Base-by-base conservation (phyloP, 1,140 invertebrate species). In the Monochamus saltuarius region DNA sequence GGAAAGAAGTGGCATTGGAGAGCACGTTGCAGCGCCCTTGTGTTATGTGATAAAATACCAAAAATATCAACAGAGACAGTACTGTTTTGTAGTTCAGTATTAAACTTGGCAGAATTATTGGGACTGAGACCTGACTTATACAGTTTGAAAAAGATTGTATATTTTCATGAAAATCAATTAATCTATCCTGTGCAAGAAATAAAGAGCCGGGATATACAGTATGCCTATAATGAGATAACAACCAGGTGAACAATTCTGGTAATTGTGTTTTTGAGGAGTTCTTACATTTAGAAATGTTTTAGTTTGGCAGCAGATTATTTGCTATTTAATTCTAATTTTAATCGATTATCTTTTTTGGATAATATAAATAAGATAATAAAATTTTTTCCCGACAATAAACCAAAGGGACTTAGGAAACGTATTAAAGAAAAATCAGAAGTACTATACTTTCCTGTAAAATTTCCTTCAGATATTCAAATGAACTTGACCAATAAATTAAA, bases 1-100 rank as follows among this genome's bases (percentile, higher is more conserved):
- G 83, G 83, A 4, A 90, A 89, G 70, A 91, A 91, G 72, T 91
- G 89, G 89, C 89, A 89, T 68, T 91, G 89, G 89, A 75, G 86
- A 64, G 86, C 88, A 0, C 73, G 89, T 54, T 87, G 85, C 34
- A 83, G 85, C 29, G 84, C 88, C 0, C 70, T 91, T 0, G 81
- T 84, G 58, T 81, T 90, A 57, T 80, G 81, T 13, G 79, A 84
- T 68, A 69, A 74, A 6, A 87, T 90, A 56, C 85, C 87, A 9
- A 59, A 65, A 38, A 69, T 80, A 36, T 74, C 81, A 50, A 75
- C 78, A 16, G 85, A 80, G 69, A 80, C 75, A 63, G 74, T 82
- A 43, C 61, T 91, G 8, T 89, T 91, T 73, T 79, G 83, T 16
- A 90, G 87, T 66, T 88, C 85, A n/a, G 87, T 91, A 14, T 72